These are phyloP conservation scores for Amblyopsis hoosieri DNA, from an alignment of 2,797 vertebrate species.

Conservation along the genomic window DNA sequence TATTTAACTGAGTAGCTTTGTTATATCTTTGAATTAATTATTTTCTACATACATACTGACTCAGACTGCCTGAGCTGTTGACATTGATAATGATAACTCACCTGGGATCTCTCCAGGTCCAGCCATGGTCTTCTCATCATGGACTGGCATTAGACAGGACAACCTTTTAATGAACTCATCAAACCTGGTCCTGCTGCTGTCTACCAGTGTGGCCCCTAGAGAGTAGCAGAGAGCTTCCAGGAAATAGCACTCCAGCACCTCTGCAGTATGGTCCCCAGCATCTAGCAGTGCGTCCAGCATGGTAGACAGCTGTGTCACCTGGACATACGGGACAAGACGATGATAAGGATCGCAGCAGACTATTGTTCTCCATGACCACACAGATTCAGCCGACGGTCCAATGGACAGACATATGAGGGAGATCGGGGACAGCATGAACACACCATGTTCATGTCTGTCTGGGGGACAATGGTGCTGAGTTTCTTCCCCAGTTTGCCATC, in stretches of 20 bases:
- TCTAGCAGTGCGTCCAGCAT: conserved; percentile 86
- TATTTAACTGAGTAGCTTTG: no score
- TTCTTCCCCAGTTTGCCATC: conserved; percentile 85
- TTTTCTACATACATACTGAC: no score
- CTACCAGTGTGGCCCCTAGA: conserved; percentile 86
- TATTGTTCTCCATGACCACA: neutral
- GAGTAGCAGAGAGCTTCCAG: conserved; percentile 93
- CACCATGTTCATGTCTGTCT: conserved; percentile 97
- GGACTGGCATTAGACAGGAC: conserved; percentile 75
- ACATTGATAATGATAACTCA: conserved; percentile 50
- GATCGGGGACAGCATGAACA: conserved; percentile 28
- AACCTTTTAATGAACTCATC: conserved; percentile 86
- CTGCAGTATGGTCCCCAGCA: conserved; percentile 62
- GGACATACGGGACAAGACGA: conserved; percentile 19
- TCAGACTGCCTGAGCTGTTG: neutral
- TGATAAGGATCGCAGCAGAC: neutral
- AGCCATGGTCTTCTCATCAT: conserved; percentile 74
- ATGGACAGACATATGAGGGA: no score
- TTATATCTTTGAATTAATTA: no score
- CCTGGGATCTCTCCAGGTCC: conserved; percentile 90
- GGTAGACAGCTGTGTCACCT: conserved; percentile 89
- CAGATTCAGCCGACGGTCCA: no score
- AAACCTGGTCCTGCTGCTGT: conserved; percentile 80
- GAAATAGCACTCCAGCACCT: conserved; percentile 89
- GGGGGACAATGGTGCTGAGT: conserved; percentile 89